A percentile compares a stretch with the other conserved stretches of the same genome.
Evolutionary conservation across 2,797 vertebrate genomes (phyloP).

Genomic region (Phoebastria nigripes): DNA sequence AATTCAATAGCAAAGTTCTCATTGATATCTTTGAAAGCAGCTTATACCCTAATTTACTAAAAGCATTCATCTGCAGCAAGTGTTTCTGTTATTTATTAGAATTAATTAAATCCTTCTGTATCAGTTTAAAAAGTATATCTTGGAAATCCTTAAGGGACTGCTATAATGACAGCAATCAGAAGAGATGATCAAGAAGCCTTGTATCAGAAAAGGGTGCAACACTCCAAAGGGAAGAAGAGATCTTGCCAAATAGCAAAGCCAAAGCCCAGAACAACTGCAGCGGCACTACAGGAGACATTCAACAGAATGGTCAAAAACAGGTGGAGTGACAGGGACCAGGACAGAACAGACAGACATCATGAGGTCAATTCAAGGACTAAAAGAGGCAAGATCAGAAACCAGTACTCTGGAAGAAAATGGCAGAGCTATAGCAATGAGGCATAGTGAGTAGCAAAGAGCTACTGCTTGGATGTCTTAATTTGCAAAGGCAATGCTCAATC

Average conservation of each 20-base stretch:
- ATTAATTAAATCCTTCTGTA: not conserved
- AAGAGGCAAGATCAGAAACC: not conserved
- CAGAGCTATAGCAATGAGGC: not conserved
- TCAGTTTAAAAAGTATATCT: not conserved
- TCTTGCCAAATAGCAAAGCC: not conserved
- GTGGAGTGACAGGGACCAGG: not conserved
- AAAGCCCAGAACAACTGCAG: not conserved
- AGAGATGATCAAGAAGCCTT: not conserved
- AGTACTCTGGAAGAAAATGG: not conserved
- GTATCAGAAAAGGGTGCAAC: not conserved
- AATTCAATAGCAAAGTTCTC: not conserved
- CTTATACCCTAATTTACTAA: not conserved
- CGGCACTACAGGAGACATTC: rapidly evolving
- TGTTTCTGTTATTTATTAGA: not conserved
- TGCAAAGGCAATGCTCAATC: not conserved
- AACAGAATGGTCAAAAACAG: not conserved
- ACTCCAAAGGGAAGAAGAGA: not conserved
- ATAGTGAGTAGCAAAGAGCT: not conserved
- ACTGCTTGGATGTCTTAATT: not conserved
- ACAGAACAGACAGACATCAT: not conserved
- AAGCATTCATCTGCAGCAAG: not conserved
- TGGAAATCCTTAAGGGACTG: not conserved
- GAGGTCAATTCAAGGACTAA: not conserved
- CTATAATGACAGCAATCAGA: not conserved
- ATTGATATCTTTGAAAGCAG: not conserved